A percentile compares a stretch with the other conserved stretches of the same genome.
phyloP scores from a whole-genome alignment of 2,888 invertebrate genomes.

The Hirtodrosophila alboralis region DNA sequence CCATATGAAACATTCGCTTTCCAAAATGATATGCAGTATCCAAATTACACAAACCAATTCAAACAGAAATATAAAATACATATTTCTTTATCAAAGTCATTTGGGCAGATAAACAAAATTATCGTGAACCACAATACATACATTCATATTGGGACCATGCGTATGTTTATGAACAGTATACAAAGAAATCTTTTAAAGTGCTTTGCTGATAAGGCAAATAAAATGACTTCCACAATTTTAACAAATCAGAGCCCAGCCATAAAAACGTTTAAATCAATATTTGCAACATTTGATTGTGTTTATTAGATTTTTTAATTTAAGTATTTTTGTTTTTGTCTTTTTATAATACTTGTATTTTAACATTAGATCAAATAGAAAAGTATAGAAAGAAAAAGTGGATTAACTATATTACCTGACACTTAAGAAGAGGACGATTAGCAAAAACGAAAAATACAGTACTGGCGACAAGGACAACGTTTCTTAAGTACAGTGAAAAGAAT shows the following conservation, averaged over 20 bases:
- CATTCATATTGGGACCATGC: too few relatives aligned
- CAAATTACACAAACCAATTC: slow-evolving; percentile 1
- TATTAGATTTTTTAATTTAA: slow-evolving; percentile 47
- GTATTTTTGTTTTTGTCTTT: slow-evolving; percentile 50
- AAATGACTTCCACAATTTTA: slow-evolving; percentile 11
- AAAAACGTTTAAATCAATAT: slow-evolving; percentile 24
- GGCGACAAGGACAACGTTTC: slow-evolving; percentile 38
- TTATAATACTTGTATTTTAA: slow-evolving; percentile 67
- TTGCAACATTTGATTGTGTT: slow-evolving; percentile 59
- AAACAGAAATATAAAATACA: neutral
- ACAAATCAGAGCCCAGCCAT: slow-evolving; percentile 36
- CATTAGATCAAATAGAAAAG: slow-evolving; percentile 49
- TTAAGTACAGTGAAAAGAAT: slow-evolving; percentile 46
- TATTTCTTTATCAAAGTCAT: slow-evolving; percentile 33
- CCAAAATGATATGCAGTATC: neutral
- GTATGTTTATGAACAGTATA: slow-evolving; percentile 11
- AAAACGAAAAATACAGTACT: slow-evolving; percentile 38
- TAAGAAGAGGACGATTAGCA: slow-evolving; percentile 24
- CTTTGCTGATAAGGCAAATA: slow-evolving; percentile 39
- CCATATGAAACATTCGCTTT: too few relatives aligned
- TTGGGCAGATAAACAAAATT: slow-evolving; percentile 24
- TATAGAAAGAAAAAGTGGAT: slow-evolving; percentile 22
- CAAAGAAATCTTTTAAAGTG: slow-evolving; percentile 12
- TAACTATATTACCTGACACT: slow-evolving; percentile 46
- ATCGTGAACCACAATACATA: slow-evolving; percentile 15